Conservation (phyloP, 1,140 invertebrate genomes). For the Drosophila arizonae region DNA sequence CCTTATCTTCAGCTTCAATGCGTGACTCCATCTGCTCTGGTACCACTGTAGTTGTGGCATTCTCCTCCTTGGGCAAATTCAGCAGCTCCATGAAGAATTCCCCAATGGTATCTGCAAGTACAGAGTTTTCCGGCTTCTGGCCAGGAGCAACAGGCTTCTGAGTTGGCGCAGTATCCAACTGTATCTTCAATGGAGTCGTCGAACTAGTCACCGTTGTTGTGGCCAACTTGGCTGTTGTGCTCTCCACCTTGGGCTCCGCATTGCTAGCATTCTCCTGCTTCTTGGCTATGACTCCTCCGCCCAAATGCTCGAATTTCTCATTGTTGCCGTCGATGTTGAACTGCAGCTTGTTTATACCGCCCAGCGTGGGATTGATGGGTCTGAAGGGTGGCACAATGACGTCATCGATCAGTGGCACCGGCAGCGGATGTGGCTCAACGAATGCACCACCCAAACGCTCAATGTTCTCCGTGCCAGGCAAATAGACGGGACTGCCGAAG, state of each 20-base stretch:
- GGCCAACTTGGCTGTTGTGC: conserved; percentile 23
- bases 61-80: conserved; percentile 70
- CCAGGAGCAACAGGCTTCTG: conserved; percentile 12
- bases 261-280: conserved; percentile 60
- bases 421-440: conserved; percentile 79
- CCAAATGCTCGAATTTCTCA: conserved; percentile 78
- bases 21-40: conserved; percentile 57
- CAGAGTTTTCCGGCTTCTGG: conserved; percentile 53
- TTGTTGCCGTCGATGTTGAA: conserved; percentile 62
- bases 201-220: conserved; percentile 5
- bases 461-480: conserved; percentile 72
- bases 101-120: conserved; percentile 74
- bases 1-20: conserved; percentile 53
- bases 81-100: conserved; percentile 80
- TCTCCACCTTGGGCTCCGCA: conserved; percentile 33
- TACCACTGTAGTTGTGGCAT: conserved; percentile 37
- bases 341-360: conserved; percentile 54
- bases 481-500: conserved; percentile 77
- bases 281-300: conserved; percentile 78
- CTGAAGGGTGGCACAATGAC: conserved; percentile 74
- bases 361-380: conserved; percentile 63
- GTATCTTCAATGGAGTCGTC: conserved; percentile 18
- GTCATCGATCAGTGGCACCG: conserved; percentile 77
- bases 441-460: conserved; percentile 74
- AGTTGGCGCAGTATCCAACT: conserved; percentile 8